These are phyloP conservation scores for Anadara kagoshimensis DNA, from an alignment of 1,140 invertebrate species.

Conservation along the genomic window DNA sequence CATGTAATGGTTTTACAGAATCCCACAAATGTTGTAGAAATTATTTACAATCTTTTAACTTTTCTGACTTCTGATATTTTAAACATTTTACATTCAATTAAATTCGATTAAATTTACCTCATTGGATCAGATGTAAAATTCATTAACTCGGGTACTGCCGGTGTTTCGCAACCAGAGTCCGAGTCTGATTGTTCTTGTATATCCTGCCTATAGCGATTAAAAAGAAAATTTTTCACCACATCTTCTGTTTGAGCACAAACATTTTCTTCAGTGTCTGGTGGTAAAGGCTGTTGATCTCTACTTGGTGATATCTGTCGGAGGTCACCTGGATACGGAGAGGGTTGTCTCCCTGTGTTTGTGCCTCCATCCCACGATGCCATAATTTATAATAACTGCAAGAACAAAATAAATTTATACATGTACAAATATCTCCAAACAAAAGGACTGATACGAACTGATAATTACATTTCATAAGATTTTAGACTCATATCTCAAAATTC, in stretches of 20 bases:
- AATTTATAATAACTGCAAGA: too few species aligned
- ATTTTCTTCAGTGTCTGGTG: conserved; percentile 58
- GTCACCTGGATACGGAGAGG: conserved; percentile 10
- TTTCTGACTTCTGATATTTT: too few species aligned
- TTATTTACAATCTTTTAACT: too few species aligned
- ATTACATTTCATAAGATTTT: too few species aligned
- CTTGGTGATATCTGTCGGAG: conserved; percentile 17
- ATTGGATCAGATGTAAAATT: conserved; percentile 46
- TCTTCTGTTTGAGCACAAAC: conserved; percentile 55
- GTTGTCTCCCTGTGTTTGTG: conserved; percentile 12
- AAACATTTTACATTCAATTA: too few species aligned
- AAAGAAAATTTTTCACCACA: conserved; percentile 60
- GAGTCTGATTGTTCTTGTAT: conserved; percentile 33
- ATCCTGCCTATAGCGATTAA: conserved; percentile 53
- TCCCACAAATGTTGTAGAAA: too few species aligned
- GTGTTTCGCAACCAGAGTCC: conserved; percentile 30
- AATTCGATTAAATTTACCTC: conserved; percentile 34
- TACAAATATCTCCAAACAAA: too few species aligned
- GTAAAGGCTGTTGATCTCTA: conserved; percentile 11
- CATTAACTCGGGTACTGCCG: conserved; percentile 42
- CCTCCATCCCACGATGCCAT: conserved; percentile 40
- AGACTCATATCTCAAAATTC: too few species aligned
- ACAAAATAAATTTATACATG: too few species aligned
- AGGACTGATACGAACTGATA: too few species aligned
- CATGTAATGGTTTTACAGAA: too few species aligned